Conservation (phyloP, 2,888 invertebrate species). For the Philereme vetulata region DNA sequence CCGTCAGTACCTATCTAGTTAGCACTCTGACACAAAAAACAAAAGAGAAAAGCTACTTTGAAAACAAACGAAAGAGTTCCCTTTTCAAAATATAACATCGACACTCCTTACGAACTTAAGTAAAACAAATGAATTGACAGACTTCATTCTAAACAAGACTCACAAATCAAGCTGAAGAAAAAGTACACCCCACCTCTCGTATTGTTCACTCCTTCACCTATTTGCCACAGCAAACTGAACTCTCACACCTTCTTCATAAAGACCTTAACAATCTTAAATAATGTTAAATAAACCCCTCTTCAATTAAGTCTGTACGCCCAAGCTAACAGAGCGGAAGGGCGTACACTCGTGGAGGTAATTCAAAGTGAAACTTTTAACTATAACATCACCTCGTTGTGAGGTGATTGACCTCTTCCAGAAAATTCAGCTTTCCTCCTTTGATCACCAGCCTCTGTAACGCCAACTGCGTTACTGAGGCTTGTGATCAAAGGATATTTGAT, state of each 20-base stretch:
- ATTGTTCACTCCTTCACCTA: neutral
- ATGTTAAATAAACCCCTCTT: slow-evolving; percentile 6
- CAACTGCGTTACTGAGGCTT: neutral
- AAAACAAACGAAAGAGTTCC: too few species aligned
- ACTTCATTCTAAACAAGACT: slow-evolving; percentile 14
- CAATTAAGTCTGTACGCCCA: slow-evolving; percentile 25
- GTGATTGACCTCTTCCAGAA: slow-evolving; percentile 17
- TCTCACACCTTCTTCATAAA: slow-evolving; percentile 1
- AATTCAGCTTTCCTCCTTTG: slow-evolving; percentile 6
- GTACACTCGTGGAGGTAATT: slow-evolving; percentile 20
- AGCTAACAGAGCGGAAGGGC: slow-evolving; percentile 24
- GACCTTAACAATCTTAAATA: neutral
- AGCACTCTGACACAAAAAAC: too few species aligned
- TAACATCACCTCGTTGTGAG: slow-evolving; percentile 10
- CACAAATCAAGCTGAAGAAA: slow-evolving; percentile 24
- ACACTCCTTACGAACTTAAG: slow-evolving; percentile 2
- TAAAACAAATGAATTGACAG: neutral
- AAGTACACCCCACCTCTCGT: slow-evolving; percentile 11
- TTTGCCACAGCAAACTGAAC: slow-evolving; percentile 10
- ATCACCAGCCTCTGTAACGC: too few species aligned
- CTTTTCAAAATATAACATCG: neutral
- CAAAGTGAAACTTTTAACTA: slow-evolving; percentile 19
- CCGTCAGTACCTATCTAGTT: too few species aligned
- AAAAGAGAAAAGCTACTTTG: too few species aligned
- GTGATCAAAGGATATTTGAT: slow-evolving; percentile 6